Percentiles rank a stretch among this genome's conserved stretches.
Conservation (phyloP, 2,888 invertebrate genomes). For the Platycnemis pennipes region DNA sequence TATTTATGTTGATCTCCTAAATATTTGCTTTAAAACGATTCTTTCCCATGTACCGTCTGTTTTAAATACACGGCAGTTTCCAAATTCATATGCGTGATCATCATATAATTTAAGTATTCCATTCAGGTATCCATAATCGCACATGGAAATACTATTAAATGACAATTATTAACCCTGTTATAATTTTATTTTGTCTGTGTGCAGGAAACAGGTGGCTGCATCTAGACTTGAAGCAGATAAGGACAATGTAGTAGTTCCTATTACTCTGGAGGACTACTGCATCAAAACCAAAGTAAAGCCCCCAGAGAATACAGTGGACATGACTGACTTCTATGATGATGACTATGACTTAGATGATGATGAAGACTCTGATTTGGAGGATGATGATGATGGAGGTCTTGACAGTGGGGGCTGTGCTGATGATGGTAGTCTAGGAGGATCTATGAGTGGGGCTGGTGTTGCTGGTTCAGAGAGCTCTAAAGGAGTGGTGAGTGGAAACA, state of each 20-base stretch:
- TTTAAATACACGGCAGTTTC: too few species aligned
- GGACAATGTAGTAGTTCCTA: slow-evolving; percentile 97
- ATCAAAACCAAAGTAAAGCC: slow-evolving; percentile 93
- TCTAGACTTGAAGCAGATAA: slow-evolving; percentile 97
- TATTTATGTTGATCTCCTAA: too few species aligned
- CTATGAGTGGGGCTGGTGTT: slow-evolving; percentile 36
- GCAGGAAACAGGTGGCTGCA: slow-evolving; percentile 97
- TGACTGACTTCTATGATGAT: slow-evolving; percentile 98
- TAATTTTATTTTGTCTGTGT: slow-evolving; percentile 71
- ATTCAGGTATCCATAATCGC: not conserved
- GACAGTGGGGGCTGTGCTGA: slow-evolving; percentile 70
- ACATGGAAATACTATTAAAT: not conserved
- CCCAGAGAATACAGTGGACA: slow-evolving; percentile 90
- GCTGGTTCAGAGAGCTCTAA: slow-evolving; percentile 40
- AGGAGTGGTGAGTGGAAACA: slow-evolving; percentile 55
- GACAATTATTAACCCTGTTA: not conserved
- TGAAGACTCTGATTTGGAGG: slow-evolving; percentile 76
- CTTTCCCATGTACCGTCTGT: too few species aligned
- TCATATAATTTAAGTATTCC: not conserved
- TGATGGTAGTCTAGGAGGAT: slow-evolving; percentile 71
- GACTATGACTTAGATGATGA: slow-evolving; percentile 91
- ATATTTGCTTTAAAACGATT: too few species aligned
- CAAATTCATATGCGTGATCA: too few species aligned
- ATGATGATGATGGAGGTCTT: slow-evolving; percentile 74
- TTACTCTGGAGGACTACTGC: slow-evolving; percentile 99